These are phyloP conservation scores for Ophthalmolycus amberensis DNA, from an alignment of 2,113 vertebrate genomes.

Conservation along the genomic window DNA sequence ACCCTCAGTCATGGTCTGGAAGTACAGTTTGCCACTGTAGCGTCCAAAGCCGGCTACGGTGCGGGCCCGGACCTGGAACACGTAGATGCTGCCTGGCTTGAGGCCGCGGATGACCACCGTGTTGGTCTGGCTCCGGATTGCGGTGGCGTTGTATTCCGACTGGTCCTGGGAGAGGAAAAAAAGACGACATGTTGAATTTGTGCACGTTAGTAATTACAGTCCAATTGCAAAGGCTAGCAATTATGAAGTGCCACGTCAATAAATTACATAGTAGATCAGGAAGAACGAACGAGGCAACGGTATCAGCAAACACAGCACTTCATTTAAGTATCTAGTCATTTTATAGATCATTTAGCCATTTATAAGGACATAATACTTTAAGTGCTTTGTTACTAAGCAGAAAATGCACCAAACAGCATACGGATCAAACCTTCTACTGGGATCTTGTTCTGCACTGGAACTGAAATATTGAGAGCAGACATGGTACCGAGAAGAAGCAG, in stretches of 20 bases:
- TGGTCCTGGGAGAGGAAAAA: conserved; percentile 85
- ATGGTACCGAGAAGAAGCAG: neutral
- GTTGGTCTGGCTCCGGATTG: conserved; percentile 96
- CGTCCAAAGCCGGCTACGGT: conserved; percentile 97
- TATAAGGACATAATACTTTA: neutral
- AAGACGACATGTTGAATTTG: conserved; percentile 14
- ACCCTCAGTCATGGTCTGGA: conserved; percentile 99
- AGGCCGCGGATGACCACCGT: conserved; percentile 93
- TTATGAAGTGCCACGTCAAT: conserved; percentile 32
- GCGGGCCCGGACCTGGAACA: conserved; percentile 98
- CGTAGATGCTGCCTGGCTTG: conserved; percentile 96
- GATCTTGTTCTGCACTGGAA: neutral
- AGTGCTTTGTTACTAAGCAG: neutral
- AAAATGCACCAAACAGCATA: neutral
- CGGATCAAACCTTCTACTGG: neutral
- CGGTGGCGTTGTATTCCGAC: conserved; percentile 91
- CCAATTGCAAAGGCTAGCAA: conserved; percentile 18
- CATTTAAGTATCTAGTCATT: neutral
- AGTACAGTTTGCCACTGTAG: conserved; percentile 99
- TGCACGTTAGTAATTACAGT: conserved; percentile 49
- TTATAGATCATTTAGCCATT: neutral
- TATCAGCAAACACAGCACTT: neutral
- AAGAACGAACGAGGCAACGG: neutral
- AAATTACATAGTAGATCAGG: conserved; percentile 28
- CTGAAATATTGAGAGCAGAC: neutral